phyloP scores from a whole-genome alignment of 1,140 invertebrate genomes.

The Bombus polaris region DNA sequence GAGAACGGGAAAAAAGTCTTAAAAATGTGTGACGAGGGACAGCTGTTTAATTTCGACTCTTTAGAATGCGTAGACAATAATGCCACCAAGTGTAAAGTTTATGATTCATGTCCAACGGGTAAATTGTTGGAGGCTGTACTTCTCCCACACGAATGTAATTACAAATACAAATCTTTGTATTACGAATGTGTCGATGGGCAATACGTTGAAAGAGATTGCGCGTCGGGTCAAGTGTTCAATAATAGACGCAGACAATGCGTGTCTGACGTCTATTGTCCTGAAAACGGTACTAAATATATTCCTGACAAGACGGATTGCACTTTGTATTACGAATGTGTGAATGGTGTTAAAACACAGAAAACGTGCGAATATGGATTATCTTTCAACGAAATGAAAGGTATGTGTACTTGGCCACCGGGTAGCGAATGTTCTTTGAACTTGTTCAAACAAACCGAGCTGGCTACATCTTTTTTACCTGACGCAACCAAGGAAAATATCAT shows the following conservation, averaged over 20 bases:
- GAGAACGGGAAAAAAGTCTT: too few relatives aligned
- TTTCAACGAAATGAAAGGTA: slow-evolving; percentile 64
- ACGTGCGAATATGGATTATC: slow-evolving; percentile 75
- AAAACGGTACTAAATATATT: neutral
- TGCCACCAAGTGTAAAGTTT: too few relatives aligned
- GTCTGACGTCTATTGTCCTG: neutral
- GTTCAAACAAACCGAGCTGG: too few relatives aligned
- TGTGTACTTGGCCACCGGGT: slow-evolving; percentile 11
- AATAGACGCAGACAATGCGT: slow-evolving; percentile 79
- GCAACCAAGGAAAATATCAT: too few relatives aligned
- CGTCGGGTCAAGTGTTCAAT: slow-evolving; percentile 80
- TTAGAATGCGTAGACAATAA: too few relatives aligned
- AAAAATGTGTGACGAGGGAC: too few relatives aligned
- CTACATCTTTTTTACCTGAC: neutral
- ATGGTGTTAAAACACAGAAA: slow-evolving; percentile 40
- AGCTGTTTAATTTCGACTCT: too few relatives aligned
- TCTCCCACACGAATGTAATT: slow-evolving; percentile 81
- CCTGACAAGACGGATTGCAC: slow-evolving; percentile 60
- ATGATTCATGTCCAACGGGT: too few relatives aligned
- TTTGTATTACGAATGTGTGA: slow-evolving; percentile 73
- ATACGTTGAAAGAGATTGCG: slow-evolving; percentile 80
- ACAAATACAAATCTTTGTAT: slow-evolving; percentile 76
- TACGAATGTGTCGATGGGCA: slow-evolving; percentile 83
- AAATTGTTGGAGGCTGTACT: slow-evolving; percentile 61
- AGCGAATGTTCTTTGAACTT: neutral